A percentile compares a stretch with the other conserved stretches of the same genome.
Evolutionary conservation across 2,888 invertebrate species (phyloP).

Genomic region (Helicoverpa assulta): DNA sequence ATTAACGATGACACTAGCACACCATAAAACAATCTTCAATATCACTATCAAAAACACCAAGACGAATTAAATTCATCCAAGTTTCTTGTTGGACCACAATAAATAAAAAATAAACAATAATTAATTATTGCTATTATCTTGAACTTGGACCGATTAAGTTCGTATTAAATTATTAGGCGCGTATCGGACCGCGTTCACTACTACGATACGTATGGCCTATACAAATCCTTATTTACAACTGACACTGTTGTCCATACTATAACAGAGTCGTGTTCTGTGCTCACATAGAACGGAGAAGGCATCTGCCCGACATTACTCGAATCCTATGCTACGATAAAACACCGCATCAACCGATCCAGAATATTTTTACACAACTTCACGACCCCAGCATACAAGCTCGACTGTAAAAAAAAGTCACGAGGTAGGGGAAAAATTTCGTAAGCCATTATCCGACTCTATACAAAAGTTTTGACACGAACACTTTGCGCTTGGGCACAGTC

Average conservation of each 20-base stretch:
- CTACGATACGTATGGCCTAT: slow-evolving; percentile 88
- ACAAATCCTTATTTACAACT: slow-evolving; percentile 91
- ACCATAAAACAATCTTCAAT: slow-evolving; percentile 80
- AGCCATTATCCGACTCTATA: slow-evolving; percentile 87
- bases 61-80: slow-evolving; percentile 73
- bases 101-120: slow-evolving; percentile 61
- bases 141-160: slow-evolving; percentile 69
- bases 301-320: slow-evolving; percentile 80
- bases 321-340: slow-evolving; percentile 79
- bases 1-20: slow-evolving; percentile 80
- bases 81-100: slow-evolving; percentile 84
- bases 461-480: slow-evolving; percentile 90
- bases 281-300: slow-evolving; percentile 84
- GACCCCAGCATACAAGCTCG: slow-evolving; percentile 84
- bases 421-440: slow-evolving; percentile 90
- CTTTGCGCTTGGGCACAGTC: slow-evolving; percentile 90
- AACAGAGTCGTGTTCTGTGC: slow-evolving; percentile 81
- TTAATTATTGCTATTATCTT: slow-evolving; percentile 64
- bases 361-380: slow-evolving; percentile 87
- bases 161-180: slow-evolving; percentile 72
- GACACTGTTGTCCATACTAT: slow-evolving; percentile 88
- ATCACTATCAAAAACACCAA: slow-evolving; percentile 78
- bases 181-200: slow-evolving; percentile 79
- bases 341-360: slow-evolving; percentile 81
- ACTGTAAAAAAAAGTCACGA: slow-evolving; percentile 89